phyloP scores from a whole-genome alignment of 2,113 vertebrate species.

The Pleuronectes platessa region DNA sequence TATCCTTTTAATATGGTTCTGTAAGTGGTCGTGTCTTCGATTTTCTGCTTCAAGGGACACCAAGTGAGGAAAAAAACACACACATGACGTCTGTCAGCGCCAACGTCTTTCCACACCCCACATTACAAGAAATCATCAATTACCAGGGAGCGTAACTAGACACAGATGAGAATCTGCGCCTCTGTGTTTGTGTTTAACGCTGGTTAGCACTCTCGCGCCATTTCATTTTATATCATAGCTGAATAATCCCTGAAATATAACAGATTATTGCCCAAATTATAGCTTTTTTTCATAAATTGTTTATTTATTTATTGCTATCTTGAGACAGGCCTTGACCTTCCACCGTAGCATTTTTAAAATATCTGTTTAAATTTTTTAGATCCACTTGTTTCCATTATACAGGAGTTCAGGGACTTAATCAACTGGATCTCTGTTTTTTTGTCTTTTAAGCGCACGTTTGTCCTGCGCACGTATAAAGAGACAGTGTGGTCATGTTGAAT shows the following conservation, averaged over 20 bases:
- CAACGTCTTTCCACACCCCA: slow-evolving; percentile 3
- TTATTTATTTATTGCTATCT: slow-evolving; percentile 9
- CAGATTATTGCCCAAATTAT: background rate
- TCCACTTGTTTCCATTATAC: slow-evolving; percentile 16
- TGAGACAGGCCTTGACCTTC: slow-evolving; percentile 7
- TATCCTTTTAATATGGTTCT: slow-evolving; percentile 26
- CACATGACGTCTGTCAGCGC: background rate
- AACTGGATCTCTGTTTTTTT: slow-evolving; percentile 36
- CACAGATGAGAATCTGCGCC: slow-evolving; percentile 25
- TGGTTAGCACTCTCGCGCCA: slow-evolving; percentile 29
- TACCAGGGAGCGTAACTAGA: slow-evolving; percentile 3
- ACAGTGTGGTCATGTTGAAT: slow-evolving; percentile 75
- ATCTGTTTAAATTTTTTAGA: background rate
- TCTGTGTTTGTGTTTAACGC: slow-evolving; percentile 6
- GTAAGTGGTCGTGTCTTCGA: background rate
- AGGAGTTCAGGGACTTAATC: slow-evolving; percentile 29
- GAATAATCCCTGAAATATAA: slow-evolving; percentile 10
- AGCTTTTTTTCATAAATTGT: slow-evolving; percentile 3
- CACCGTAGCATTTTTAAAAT: slow-evolving; percentile 7
- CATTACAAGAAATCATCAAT: slow-evolving; percentile 21
- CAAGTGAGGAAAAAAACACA: background rate
- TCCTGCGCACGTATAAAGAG: slow-evolving; percentile 50
- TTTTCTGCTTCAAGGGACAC: slow-evolving; percentile 3
- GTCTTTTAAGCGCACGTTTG: slow-evolving; percentile 48
- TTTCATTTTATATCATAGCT: slow-evolving; percentile 4